A percentile compares a stretch with the other conserved stretches of the same genome.
Conservation (phyloP, 1,140 invertebrate genomes). For the Pinna nobilis region DNA sequence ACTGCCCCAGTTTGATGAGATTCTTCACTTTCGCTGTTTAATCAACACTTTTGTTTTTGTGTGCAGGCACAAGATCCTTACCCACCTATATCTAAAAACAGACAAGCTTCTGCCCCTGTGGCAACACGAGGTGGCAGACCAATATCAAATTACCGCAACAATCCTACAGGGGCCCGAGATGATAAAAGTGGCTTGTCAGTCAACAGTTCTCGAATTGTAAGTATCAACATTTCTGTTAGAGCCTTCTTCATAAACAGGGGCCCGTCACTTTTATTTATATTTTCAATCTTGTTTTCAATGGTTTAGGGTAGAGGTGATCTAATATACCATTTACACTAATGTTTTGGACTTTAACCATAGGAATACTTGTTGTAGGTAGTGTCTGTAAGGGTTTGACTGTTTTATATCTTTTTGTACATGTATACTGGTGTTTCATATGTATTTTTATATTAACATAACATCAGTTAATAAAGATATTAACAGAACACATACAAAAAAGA, state of each 20-base stretch:
- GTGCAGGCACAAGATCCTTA: slow-evolving; percentile 38
- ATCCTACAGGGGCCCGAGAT: slow-evolving; percentile 65
- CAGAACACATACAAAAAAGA: too few species aligned
- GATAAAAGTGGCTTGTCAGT: slow-evolving; percentile 58
- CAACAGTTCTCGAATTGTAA: slow-evolving; percentile 64
- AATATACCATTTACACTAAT: too few species aligned
- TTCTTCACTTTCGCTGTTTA: too few species aligned
- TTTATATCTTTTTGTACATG: too few species aligned
- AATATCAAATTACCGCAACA: slow-evolving; percentile 48
- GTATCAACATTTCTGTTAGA: background rate
- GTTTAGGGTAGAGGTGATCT: too few species aligned
- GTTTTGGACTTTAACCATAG: too few species aligned
- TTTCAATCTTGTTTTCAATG: background rate
- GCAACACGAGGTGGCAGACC: slow-evolving; percentile 38
- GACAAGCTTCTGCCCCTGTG: slow-evolving; percentile 64
- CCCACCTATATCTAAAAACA: slow-evolving; percentile 46
- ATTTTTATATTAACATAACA: too few species aligned
- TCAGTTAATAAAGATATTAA: too few species aligned
- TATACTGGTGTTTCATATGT: too few species aligned
- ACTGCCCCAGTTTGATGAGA: too few species aligned
- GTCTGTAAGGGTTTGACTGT: too few species aligned
- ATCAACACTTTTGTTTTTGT: background rate
- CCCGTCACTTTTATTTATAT: background rate
- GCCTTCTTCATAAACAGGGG: background rate
- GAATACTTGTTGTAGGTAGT: too few species aligned